Evolutionary conservation across 2,888 invertebrate species (phyloP).

Genomic region (Cheilosia variabilis): DNA sequence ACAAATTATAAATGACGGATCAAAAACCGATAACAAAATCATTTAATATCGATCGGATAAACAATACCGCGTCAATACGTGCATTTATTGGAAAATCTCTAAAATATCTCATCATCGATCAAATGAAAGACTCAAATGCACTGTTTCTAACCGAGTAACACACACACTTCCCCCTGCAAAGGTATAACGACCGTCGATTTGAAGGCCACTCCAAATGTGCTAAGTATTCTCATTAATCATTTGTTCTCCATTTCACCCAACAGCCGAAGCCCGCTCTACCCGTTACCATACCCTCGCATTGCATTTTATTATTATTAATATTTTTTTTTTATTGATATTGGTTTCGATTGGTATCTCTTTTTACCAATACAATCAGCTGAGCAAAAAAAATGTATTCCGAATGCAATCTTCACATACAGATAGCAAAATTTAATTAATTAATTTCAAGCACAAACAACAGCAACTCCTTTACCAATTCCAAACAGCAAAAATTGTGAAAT

Average conservation of each 20-base stretch:
- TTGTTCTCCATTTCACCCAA: constrained; percentile 45
- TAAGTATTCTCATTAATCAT: constrained; percentile 72
- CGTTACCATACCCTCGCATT: constrained; percentile 32
- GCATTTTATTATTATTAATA: constrained; percentile 46
- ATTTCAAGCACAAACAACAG: constrained; percentile 64
- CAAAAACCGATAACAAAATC: constrained; percentile 36
- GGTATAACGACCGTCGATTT: constrained; percentile 57
- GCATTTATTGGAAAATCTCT: constrained; percentile 18
- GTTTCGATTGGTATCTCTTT: constrained; percentile 44
- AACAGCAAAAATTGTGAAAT: constrained; percentile 53
- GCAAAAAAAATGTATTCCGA: constrained; percentile 28
- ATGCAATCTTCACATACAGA: constrained; percentile 66
- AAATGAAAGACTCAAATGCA: constrained; percentile 40
- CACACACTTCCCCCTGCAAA: constrained; percentile 10
- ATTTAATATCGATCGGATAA: constrained; percentile 47
- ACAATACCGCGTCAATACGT: constrained; percentile 19
- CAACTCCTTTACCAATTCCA: constrained; percentile 54
- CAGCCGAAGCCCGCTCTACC: not conserved
- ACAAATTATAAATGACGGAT: constrained; percentile 22
- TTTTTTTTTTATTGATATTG: constrained; percentile 63
- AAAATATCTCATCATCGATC: constrained; percentile 47
- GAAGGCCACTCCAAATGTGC: constrained; percentile 72
- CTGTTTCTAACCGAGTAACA: constrained; percentile 57
- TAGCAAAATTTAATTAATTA: constrained; percentile 70
- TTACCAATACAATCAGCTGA: constrained; percentile 16